Base-by-base conservation (phyloP, 2,113 vertebrate species). In the Psettodes erumei region DNA sequence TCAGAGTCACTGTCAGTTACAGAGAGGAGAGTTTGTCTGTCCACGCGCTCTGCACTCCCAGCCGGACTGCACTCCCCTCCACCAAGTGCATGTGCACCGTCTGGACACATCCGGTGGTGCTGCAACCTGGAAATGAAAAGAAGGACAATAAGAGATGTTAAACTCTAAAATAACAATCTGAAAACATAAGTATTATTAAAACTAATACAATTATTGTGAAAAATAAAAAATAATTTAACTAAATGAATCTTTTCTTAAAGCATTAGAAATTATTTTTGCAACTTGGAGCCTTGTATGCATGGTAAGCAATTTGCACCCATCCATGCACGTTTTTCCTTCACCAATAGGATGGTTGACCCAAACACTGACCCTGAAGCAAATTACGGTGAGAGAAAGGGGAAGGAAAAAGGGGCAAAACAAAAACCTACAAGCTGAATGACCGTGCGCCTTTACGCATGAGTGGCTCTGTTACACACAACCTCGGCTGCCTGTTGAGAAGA, bases 1-100 rank as follows among this genome's bases (percentile, higher is more conserved):
- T 99, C 97, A 79, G 97, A 98, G 93, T 99, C 97, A 94, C 96
- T 99, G 95, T 97, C 97, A 77, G 97, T 97, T 81, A 96, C 96
- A 77, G 96, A 98, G 90, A 97, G 96, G 66, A 96, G 95, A 43
- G 95, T 96, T 83, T 96, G 96, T 70, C 94, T 96, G 85, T 97
- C 96, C 51, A 92, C 95, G 69, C 95, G 94, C 88, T 96, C 96
- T 55, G 95, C 95, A 70, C 95, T 95, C 88, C 94, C 93, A 89
- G 95, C 95, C 12, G 95, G 96, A 70, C 96, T 96, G 90, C 96
- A 96, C 67, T 94, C 95, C 60, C 96, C 94, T 84, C 96, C 94
- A 55, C 95, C 94, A 58, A 97, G 94, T 64, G 95, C 94, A 59
- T 94, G 93, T 84, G 94, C 94, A 71, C 95, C 93, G 75, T 94